Evolutionary conservation across 2,888 invertebrate species (phyloP), one percentile per base, ranked within the genome.

Genomic region (Napeogenes inachia): DNA sequence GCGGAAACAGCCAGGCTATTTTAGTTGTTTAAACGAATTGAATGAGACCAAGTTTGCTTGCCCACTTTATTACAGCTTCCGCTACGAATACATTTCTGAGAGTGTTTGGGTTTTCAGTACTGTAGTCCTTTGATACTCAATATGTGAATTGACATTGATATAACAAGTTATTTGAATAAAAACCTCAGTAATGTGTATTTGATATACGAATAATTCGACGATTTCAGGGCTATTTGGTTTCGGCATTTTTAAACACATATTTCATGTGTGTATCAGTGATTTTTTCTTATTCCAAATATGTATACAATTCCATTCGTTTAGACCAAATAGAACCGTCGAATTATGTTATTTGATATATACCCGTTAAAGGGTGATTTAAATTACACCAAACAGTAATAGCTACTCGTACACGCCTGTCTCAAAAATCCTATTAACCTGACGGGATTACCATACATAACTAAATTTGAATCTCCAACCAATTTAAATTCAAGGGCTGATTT

Each of bases 401-500:
- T 35, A 35, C 35, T 4, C 6, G 35, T 35, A 35, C 35, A 21
- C 21, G 21, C 21, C 21, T 21, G 50, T 50, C 50, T 58, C 60
- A 42, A 45, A 56, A 60, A 61, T 58, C 57, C 62, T 55, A 62
- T 62, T 62, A 61, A 65, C 61, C 64, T 60, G 61, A 59, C 64
- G 57, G 61, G 64, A 65, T 68, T 63, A 55, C 54, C 54, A 63
- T 60, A 59, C 57, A 57, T 60, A 59, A 54, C 57, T 66, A 61
- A 62, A 68, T 67, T 65, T 62, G 64, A 67, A 61, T 68, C 68
- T 67, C 61, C 50, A 68, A 64, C 57, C 64, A 60, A 64, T 66
- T 65, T 77, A 77, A 79, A 80, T 80, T 80, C 79, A 74, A 69
- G 77, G 75, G 74, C 76, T 76, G 75, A 76, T 82, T 82, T 79